These are phyloP conservation scores for Tetranychus cinnabarinus DNA, from an alignment of 1,140 invertebrate species.

Conservation along the genomic window DNA sequence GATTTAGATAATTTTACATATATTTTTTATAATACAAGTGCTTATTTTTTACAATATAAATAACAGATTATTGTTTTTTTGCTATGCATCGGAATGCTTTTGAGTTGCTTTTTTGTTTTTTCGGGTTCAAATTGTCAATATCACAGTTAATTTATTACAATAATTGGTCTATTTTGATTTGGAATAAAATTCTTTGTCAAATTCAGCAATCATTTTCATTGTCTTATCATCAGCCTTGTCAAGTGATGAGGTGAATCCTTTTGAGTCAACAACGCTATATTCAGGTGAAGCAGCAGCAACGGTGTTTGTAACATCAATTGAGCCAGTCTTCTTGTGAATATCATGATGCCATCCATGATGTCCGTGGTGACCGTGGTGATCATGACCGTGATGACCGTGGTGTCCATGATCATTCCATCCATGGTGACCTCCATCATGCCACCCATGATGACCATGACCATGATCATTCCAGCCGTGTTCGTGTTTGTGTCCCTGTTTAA, in stretches of 20 bases:
- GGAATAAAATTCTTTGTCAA: slow-evolving; percentile 32
- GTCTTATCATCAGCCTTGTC: slow-evolving; percentile 22
- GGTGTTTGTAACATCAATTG: not conserved
- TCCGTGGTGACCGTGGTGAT: no score
- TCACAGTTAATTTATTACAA: not conserved
- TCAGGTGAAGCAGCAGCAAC: not conserved
- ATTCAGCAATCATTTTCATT: slow-evolving; percentile 34
- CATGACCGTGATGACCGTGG: not conserved
- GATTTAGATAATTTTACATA: no score
- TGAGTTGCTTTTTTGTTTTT: no score
- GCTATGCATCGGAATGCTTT: no score
- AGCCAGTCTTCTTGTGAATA: not conserved
- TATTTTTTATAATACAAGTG: no score
- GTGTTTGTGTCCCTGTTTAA: not conserved
- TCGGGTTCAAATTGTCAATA: no score
- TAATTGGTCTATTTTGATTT: not conserved
- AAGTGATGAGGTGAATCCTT: slow-evolving; percentile 22
- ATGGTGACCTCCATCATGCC: not conserved
- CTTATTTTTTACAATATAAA: no score
- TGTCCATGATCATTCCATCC: not conserved
- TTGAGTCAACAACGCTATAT: not conserved
- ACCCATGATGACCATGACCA: not conserved
- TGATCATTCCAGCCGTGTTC: not conserved
- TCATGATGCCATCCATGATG: not conserved
- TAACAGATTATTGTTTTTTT: no score